phyloP scores from a whole-genome alignment of 2,888 invertebrate genomes.

The Aphodius sticticus region DNA sequence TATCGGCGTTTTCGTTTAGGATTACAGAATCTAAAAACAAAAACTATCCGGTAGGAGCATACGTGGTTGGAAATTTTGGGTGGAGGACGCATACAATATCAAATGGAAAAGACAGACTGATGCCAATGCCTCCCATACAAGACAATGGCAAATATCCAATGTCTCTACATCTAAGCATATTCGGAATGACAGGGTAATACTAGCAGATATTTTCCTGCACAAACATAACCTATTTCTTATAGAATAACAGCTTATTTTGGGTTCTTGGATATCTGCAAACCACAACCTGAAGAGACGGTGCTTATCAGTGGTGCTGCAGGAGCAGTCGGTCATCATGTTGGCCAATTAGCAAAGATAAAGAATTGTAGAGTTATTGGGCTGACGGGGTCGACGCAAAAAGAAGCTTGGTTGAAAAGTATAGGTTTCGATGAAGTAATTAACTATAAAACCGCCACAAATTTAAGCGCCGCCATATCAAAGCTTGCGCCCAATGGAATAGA shows the following conservation, averaged over 20 bases:
- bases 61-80: constrained; percentile 70
- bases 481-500: constrained; percentile 62
- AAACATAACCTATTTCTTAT: constrained; percentile 53
- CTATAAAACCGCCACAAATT: constrained; percentile 66
- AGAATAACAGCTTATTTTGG: constrained; percentile 80
- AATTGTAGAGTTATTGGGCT: constrained; percentile 77
- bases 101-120: constrained; percentile 67
- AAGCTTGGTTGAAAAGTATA: constrained; percentile 71
- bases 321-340: constrained; percentile 79
- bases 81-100: constrained; percentile 72
- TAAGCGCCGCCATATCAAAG: constrained; percentile 63
- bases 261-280: constrained; percentile 72
- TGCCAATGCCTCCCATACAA: constrained; percentile 59
- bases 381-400: constrained; percentile 76
- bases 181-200: constrained; percentile 75
- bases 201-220: background rate
- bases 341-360: constrained; percentile 79
- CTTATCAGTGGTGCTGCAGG: constrained; percentile 81
- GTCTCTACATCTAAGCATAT: constrained; percentile 68
- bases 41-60: constrained; percentile 71
- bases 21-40: constrained; percentile 72
- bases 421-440: constrained; percentile 76
- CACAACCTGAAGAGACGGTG: constrained; percentile 76
- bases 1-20: constrained; percentile 60
- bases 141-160: constrained; percentile 39